Conservation (phyloP, 1,140 invertebrate species). For the Scaptomyza graminum region DNA sequence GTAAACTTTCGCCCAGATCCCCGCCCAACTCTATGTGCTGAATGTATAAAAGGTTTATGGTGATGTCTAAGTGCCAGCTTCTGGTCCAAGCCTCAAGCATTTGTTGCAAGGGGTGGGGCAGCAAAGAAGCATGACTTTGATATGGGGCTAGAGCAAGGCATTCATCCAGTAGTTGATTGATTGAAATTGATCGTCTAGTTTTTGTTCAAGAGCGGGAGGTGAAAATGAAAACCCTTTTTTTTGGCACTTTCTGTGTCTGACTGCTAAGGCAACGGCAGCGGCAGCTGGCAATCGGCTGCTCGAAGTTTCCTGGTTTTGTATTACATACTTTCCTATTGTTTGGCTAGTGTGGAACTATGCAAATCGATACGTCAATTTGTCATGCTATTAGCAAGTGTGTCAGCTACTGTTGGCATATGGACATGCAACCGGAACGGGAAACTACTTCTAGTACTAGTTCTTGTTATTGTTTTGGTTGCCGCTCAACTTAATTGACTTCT, state of each 20-base stretch:
- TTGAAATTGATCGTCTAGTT: slow-evolving; percentile 72
- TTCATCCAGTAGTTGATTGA: slow-evolving; percentile 62
- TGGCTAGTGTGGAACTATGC: slow-evolving; percentile 42
- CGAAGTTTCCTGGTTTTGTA: not conserved
- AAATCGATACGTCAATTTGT: slow-evolving; percentile 74
- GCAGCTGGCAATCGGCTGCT: not conserved
- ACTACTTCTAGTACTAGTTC: not conserved
- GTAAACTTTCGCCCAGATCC: slow-evolving; percentile 71
- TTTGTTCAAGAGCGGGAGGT: not conserved
- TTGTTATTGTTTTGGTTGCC: not conserved
- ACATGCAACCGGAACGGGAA: slow-evolving; percentile 1
- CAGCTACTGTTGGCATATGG: not conserved
- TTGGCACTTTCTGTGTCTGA: slow-evolving; percentile 15
- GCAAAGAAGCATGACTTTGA: slow-evolving; percentile 46
- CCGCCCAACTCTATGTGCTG: slow-evolving; percentile 1
- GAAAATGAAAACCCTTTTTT: slow-evolving; percentile 48
- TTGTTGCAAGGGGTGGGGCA: not conserved
- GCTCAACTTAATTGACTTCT: slow-evolving; percentile 49
- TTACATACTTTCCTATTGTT: slow-evolving; percentile 1
- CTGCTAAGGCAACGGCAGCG: too few species aligned
- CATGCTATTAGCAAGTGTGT: slow-evolving; percentile 31
- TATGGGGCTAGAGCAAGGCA: slow-evolving; percentile 35
- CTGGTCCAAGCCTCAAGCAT: not conserved
- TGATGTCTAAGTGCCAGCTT: slow-evolving; percentile 59
- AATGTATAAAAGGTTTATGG: slow-evolving; percentile 45